A percentile compares a stretch with the other conserved stretches of the same genome.
These are phyloP conservation scores for Oryzias celebensis DNA, from an alignment of 2,113 vertebrate species.

Conservation along the genomic window DNA sequence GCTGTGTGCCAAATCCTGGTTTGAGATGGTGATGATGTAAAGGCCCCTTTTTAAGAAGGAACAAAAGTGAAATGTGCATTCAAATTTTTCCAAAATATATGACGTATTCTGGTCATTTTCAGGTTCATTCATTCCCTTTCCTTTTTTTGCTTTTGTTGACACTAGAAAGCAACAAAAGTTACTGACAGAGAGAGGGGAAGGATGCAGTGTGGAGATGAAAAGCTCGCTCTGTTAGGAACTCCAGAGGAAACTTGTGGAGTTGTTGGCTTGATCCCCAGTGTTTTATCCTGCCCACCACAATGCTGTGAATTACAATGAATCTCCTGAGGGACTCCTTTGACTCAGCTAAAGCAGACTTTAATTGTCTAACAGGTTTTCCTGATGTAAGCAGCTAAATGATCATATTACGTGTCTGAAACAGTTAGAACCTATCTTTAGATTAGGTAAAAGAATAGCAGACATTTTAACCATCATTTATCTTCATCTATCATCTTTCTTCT, in stretches of 20 bases:
- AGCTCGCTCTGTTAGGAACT: constrained; percentile 29
- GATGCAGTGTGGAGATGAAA: constrained; percentile 13
- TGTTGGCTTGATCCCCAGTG: constrained; percentile 50
- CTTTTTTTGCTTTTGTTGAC: neutral
- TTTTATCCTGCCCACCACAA: constrained; percentile 42
- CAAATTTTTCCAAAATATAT: no score
- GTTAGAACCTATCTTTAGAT: neutral
- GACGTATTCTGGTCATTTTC: neutral
- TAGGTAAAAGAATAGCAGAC: neutral
- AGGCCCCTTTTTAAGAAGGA: no score
- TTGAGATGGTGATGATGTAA: no score
- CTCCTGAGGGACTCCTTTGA: constrained; percentile 34
- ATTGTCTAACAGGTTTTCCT: constrained; percentile 42
- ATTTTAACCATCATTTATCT: constrained; percentile 18
- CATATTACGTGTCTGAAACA: constrained; percentile 13
- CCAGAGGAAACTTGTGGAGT: constrained; percentile 33
- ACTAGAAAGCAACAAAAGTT: constrained; percentile 22
- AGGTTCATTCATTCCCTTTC: constrained; percentile 8
- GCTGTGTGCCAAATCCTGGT: no score
- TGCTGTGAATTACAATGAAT: constrained; percentile 42
- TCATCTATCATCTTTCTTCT: neutral
- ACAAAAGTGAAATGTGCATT: no score
- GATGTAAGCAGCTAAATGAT: constrained; percentile 26
- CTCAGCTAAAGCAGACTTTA: constrained; percentile 14
- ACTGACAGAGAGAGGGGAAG: constrained; percentile 17